These are phyloP conservation scores for Falco punctatus DNA, from an alignment of 2,113 vertebrate genomes.

Conservation along the genomic window DNA sequence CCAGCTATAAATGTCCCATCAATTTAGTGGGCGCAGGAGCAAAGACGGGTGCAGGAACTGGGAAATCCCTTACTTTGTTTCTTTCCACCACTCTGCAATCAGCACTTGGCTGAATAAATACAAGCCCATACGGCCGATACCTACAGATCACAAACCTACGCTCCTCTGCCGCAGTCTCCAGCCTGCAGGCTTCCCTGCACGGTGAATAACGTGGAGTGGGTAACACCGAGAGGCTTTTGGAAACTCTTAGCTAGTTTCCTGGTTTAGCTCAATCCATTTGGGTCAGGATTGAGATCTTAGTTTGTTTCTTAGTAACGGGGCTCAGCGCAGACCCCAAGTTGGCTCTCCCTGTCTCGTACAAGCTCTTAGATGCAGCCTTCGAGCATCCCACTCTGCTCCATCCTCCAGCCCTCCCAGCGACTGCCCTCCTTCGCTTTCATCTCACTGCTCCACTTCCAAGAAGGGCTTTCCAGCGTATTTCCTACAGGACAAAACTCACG, in stretches of 20 bases:
- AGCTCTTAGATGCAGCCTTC: rapidly evolving
- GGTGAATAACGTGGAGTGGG: rapidly evolving
- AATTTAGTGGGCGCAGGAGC: background rate
- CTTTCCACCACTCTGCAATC: background rate
- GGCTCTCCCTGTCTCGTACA: rapidly evolving
- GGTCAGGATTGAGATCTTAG: background rate
- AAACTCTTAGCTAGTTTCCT: background rate
- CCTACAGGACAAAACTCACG: background rate
- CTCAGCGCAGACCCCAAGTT: rapidly evolving
- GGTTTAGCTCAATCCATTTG: background rate
- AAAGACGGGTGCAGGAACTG: background rate
- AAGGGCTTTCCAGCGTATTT: background rate
- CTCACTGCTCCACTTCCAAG: background rate
- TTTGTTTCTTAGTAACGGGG: background rate
- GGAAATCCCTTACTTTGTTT: background rate
- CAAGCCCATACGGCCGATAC: rapidly evolving
- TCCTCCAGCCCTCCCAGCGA: background rate
- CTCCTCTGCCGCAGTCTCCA: background rate
- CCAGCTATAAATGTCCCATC: background rate
- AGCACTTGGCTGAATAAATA: background rate
- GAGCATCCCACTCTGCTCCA: background rate
- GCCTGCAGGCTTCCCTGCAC: background rate
- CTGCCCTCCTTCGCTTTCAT: background rate
- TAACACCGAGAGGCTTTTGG: background rate
- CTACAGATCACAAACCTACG: background rate